Base-by-base conservation (phyloP, 2,888 invertebrate species). In the Syrista parreyssii region DNA sequence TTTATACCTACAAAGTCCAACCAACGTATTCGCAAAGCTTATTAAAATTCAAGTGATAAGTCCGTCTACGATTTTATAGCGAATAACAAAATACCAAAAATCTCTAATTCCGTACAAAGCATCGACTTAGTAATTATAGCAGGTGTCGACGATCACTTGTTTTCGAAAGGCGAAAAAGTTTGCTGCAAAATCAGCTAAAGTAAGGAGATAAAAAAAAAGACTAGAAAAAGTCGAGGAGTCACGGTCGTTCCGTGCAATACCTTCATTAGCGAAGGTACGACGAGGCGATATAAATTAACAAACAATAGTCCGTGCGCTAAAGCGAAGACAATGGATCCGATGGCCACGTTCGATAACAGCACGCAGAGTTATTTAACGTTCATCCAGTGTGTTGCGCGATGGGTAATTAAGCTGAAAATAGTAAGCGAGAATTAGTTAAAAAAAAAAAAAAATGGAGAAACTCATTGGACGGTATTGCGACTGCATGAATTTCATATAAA, bases 261-360 rank as follows among this genome's bases (percentile, higher is more conserved):
- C 55, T 55, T 55, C 55, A 55, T 55, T 55, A 55, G 55, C 23
- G 55, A 55, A 55, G 55, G 23, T 55, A 55, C 55, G 9, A 55
- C 55, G 55, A 23, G 55, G 23, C 55, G 55, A 55, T 72, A 32
- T 31, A 77, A 77, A 77, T 77, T 77, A 77, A 77, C 77, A 77
- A 77, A 77, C 77, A 77, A 77, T 77, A 74, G 77, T 68, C 32
- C 74, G 77, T 74, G 77, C 77, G 77, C 36, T 75, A 77, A 55
- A 55, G 30, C 74, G 77, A 77, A 77, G 68, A 77, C 77, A 77
- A 77, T 77, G 77, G 74, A 74, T n/a, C 68, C 74, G 74, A 77
- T 77, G 74, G 68, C 77, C 74, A 77, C 77, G 31, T 77, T 77
- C 77, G 74, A 77, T 75, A 77, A 77, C 74, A 74, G 31, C 74